Percentiles rank a stretch among this genome's conserved stretches.
phyloP scores from a whole-genome alignment of 2,113 vertebrate species.

The Microcebus tavaratra region DNA sequence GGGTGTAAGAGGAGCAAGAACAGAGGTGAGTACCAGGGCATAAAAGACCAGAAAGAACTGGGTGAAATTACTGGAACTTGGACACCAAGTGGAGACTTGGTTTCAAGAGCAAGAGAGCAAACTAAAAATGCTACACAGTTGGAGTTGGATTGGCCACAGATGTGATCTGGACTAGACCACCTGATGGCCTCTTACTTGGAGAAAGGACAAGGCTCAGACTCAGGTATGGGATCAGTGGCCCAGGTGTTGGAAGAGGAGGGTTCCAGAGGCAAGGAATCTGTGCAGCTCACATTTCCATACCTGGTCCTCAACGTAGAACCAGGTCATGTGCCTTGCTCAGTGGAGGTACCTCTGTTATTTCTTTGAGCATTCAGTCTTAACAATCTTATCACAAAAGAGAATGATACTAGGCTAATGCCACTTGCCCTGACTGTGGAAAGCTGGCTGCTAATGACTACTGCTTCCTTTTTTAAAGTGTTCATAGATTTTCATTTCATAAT shows the following conservation, averaged over 20 bases:
- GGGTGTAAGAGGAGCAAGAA: background rate
- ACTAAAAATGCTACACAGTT: background rate
- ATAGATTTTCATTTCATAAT: background rate
- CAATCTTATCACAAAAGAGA: background rate
- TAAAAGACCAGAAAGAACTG: background rate
- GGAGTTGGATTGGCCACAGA: background rate
- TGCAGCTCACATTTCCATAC: background rate
- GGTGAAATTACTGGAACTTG: background rate
- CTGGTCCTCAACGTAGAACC: too few species aligned
- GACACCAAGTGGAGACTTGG: background rate
- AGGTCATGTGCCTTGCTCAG: background rate
- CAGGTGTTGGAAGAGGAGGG: background rate
- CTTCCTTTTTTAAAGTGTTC: background rate
- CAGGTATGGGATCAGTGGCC: background rate
- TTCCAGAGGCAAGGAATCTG: background rate
- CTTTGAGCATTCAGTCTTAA: background rate
- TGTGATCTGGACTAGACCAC: background rate
- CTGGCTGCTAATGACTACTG: background rate
- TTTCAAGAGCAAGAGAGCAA: background rate
- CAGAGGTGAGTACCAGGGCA: background rate
- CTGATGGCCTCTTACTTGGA: background rate
- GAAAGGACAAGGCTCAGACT: background rate
- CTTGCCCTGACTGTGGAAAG: background rate
- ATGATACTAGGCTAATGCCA: background rate
- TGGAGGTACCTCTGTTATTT: background rate